Percentiles rank a stretch among this genome's conserved stretches.
Conservation (phyloP, 37 sponge, comb jelly and placozoan species). For the Cliona cf. orientalis region DNA sequence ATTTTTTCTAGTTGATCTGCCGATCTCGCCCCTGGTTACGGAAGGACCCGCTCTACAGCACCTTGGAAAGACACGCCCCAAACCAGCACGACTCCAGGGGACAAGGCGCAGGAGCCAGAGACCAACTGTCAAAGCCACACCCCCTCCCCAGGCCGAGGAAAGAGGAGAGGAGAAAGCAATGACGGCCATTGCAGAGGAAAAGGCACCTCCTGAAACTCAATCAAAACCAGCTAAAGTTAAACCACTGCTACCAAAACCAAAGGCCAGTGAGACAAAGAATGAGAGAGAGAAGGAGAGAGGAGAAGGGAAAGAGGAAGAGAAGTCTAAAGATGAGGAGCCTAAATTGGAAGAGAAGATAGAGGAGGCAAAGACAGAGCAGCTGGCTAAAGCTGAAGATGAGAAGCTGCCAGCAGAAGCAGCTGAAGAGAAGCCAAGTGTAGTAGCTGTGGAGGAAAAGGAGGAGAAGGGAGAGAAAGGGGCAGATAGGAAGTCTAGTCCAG, state of each 20-base stretch:
- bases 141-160: background rate
- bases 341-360: background rate
- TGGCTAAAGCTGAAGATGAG: background rate
- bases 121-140: background rate
- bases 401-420: background rate
- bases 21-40: constrained; percentile 43
- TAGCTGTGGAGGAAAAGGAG: background rate
- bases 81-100: constrained; percentile 58
- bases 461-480: background rate
- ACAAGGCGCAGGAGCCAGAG: background rate
- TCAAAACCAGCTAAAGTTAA: background rate
- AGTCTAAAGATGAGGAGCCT: background rate
- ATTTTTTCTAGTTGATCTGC: constrained; percentile 47
- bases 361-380: background rate
- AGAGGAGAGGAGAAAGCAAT: background rate
- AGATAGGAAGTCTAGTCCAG: background rate
- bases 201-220: background rate
- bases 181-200: constrained; percentile 6
- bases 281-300: background rate
- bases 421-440: background rate
- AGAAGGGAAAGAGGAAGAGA: background rate
- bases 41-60: constrained; percentile 66
- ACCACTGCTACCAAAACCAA: background rate
- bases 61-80: constrained; percentile 64
- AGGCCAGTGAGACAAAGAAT: background rate